Base-by-base conservation (phyloP, 1,140 invertebrate genomes). In the Macrotrachela quadricornifera region DNA sequence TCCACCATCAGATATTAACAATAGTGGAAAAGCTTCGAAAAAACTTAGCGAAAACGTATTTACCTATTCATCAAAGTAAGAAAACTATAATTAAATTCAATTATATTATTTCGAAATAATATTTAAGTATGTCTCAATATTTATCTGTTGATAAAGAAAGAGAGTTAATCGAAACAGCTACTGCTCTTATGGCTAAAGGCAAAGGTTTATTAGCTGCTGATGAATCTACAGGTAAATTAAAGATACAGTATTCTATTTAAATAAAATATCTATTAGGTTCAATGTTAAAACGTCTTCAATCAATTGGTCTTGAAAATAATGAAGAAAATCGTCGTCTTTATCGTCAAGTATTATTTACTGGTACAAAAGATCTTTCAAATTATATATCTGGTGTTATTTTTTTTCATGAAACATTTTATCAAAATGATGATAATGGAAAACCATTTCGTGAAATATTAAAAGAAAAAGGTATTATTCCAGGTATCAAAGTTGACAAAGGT, bases 351-450 rank as follows among this genome's bases (percentile, higher is more conserved):
- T 76, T 97, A 54, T 97, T 97, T 76, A 85, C 81, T 59, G n/a
- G n/a, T n/a, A 73, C 81, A 30, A 57, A 60, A 17, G 59, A 57
- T 14, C 45, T 72, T 8, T 57, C 61, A 6, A 57, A 72, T n/a
- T 59, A 70, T 60, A 71, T 74, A 56, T 69, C 67, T 53, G 72
- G 72, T 39, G 72, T 75, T 43, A 75, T 74, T 62, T 74, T 97
- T 47, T 96, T 87, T 78, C 85, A 96, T 71, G 92, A 97, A 72
- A 95, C 91, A 4, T 74, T 97, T 16, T 91, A 90, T 75, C 88
- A 97, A 72, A 91, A 70, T 56, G 62, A 65, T 40, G 70, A 71
- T 55, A 63, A 66, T 59, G 69, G 68, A 11, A 63, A 57, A 13
- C 62, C 68, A 42, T 72, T 74, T 58, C 60, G 66, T 11, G 64